Conservation (phyloP, 2,888 invertebrate genomes). For the Creontiades dilutus region DNA sequence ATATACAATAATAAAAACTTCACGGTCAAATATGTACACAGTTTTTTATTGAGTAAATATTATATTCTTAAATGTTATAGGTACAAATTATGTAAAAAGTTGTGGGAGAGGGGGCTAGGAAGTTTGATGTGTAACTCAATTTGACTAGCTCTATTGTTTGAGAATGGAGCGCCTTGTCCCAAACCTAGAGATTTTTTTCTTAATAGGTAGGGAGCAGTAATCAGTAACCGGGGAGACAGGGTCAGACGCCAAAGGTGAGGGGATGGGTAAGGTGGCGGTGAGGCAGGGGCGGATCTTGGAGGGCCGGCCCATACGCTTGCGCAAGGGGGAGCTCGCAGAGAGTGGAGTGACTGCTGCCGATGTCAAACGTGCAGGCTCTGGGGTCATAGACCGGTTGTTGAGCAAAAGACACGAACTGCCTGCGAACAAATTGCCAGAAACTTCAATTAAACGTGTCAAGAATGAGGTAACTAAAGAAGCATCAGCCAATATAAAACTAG, state of each 20-base stretch:
- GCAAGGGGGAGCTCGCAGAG: not conserved
- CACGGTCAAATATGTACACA: not conserved
- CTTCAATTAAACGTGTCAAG: too few species aligned
- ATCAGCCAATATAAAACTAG: too few species aligned
- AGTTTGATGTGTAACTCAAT: constrained; percentile 4
- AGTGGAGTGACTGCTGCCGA: constrained; percentile 45
- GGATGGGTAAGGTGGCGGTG: constrained; percentile 50
- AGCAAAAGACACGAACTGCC: constrained; percentile 19
- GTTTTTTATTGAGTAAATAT: not conserved
- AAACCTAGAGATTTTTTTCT: constrained; percentile 61
- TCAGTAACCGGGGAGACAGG: constrained; percentile 33
- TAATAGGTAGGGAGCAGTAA: constrained; percentile 38
- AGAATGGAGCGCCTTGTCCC: constrained; percentile 42
- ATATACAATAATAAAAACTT: not conserved
- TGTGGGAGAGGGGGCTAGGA: not conserved
- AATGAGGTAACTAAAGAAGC: too few species aligned
- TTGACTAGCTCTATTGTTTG: constrained; percentile 65
- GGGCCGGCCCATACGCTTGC: constrained; percentile 3
- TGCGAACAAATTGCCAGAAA: not conserved
- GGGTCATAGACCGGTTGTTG: constrained; percentile 23
- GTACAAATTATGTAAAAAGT: not conserved
- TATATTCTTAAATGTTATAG: not conserved
- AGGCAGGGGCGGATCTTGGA: constrained; percentile 44
- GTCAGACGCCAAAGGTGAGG: constrained; percentile 16
- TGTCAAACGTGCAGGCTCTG: constrained; percentile 34